Evolutionary conservation across 2,113 vertebrate species (phyloP), one percentile per base, ranked within the genome.

Genomic region (Oncorhynchus mykiss): DNA sequence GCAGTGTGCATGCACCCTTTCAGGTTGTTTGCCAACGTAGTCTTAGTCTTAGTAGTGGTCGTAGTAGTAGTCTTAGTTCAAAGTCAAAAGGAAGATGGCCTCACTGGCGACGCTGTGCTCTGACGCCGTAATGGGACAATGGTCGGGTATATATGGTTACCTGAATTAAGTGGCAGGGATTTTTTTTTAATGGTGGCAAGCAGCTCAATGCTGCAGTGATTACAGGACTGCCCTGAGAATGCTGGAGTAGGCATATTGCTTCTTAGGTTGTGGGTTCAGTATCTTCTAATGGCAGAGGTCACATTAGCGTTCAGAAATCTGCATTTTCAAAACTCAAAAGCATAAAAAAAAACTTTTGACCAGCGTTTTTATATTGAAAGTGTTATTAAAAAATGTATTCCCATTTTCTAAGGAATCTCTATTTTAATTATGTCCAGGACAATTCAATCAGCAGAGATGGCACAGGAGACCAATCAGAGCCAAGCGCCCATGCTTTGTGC

Each of bases 391-490:
- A 2, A 49, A 6, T 34, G 8, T 39, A 39, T 45, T 45, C 51
- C 16, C 16, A 27, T 24, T 16, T 18, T 51, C 48, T 71, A 24
- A 22, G 8, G 0, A 51, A 4, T 51, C 67, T 68, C 66, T 70
- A 22, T 70, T 71, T 45, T 69, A n/a, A 12, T 73, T 77, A 45
- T 72, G 4, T 31, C 3, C 79, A 88, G 85, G 78, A 34, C 64
- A 73, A 73, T 51, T 64, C 57, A 77, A 80, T 78, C 57, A 71
- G 79, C 82, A 74, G 69, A 92, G 82, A 96, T 96, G 95, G 95
- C 95, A 77, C 95, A 96, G 91, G 94, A 96, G 90, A 96, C 95
- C 5, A 96, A 96, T 89, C 94, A 95, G 77, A 95, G 94, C 16
- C 94, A 94, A 70, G 93, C 93, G 86, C 95, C 95, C 68, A 94